Base-by-base conservation (phyloP, 2,888 invertebrate genomes). In the Zygogramma bicolorata region DNA sequence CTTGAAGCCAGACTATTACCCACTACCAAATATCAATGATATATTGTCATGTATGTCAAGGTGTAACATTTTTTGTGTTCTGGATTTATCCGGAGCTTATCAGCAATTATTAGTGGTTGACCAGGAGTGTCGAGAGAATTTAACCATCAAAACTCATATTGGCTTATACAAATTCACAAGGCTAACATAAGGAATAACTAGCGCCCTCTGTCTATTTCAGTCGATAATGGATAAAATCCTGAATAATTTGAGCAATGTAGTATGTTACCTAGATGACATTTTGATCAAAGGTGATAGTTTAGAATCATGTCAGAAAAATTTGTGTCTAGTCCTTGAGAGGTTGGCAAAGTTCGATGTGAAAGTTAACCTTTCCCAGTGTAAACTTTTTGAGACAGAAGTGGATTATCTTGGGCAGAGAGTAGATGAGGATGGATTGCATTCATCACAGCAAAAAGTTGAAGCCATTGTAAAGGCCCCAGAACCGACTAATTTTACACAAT, bases 71-170 rank as follows among this genome's bases (percentile, higher is more conserved):
- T 73, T 67, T 58, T 53, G 25, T 25, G 18, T 18, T 20, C 29
- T 67, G n/a, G 70, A 68, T 65, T 67, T 63, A 29, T 46, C 63
- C 22, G 53, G 57, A 31, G 69, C 68, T 18, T 65, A 69, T 53
- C 59, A 63, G 18, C 72, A 69, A 27, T 31, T n/a, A n/a, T n/a
- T 68, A 31, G 27, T 29, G 15, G 38, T 72, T 10, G 25, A 59
- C 13, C 34, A 29, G n/a, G 34, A 62, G 18, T 65, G 13, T 59
- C 65, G 53, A 59, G 40, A 71, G 25, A 57, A 59, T 20, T 29
- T 65, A 31, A 69, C 72, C 5, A 72, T 75, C 6, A 72, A 67
- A 57, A 75, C 72, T 13, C 72, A 72, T 58, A 65, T 59, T 8
- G 74, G 74, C 2, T 57, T 75, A 20, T 67, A 62, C 38, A 42